Base-by-base conservation (phyloP, 2,113 vertebrate species). In the Cebidichthys violaceus region DNA sequence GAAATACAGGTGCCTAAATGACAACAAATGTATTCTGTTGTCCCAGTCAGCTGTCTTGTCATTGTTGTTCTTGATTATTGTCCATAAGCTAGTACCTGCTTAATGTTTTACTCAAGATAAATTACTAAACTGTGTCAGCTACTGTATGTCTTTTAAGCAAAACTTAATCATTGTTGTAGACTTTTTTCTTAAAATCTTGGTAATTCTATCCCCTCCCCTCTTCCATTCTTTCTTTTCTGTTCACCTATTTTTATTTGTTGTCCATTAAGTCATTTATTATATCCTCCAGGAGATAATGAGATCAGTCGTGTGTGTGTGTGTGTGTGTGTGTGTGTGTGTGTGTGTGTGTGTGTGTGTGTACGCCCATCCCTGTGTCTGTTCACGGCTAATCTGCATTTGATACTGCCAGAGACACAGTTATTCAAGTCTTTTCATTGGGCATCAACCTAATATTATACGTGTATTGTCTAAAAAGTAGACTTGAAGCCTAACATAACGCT, bases 1-100 rank as follows among this genome's bases (percentile, higher is more conserved):
- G 86, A 90, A 94, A 91, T 91, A 90, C 93, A 90, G 78, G 72
- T 64, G 75, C 55, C 68, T 59, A 43, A 54, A 77, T 82, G 72
- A 77, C 89, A 70, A 67, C 57, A 79, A 81, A 62, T 69, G n/a
- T 64, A 39, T 81, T 81, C 22, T 86, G 45, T 81, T 83, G 20
- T 67, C 74, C 5, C 14, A 69, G 33, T 71, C 70, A 39, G 55
- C 22, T 57, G 52, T 64, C 39, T 33, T 33, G 33, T 27, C 66
- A 33, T 27, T 35, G 8, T 62, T 61, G 27, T 33, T 4, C 61
- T 41, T 24, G n/a, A 35, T 54, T 31, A 69, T 57, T 60, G 15
- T 68, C 20, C 1, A 4, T n/a, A n/a, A n/a, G n/a, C 1, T 64
- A 20, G 41, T 27, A 52, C 59, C 45, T 65, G 9, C 13, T 1